These are phyloP conservation scores for Tridacna crocea DNA, from an alignment of 2,888 invertebrate species.

Conservation along the genomic window DNA sequence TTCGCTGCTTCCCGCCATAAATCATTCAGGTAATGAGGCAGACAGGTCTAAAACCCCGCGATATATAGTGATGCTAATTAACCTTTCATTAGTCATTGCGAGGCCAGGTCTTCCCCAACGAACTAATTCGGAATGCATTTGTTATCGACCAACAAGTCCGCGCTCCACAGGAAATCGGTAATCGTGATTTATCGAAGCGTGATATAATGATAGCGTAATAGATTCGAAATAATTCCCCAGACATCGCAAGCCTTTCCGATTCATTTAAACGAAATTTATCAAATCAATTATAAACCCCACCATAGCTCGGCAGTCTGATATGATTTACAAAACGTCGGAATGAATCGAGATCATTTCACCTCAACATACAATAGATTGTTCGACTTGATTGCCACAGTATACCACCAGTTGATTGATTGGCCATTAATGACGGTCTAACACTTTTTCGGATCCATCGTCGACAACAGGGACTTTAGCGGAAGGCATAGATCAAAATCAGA, in stretches of 20 bases:
- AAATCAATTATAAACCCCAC: conserved; percentile 24
- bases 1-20: conserved; percentile 1
- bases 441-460: no score
- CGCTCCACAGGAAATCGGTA: conserved; percentile 4
- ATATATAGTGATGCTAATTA: conserved; percentile 2
- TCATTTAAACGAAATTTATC: conserved; percentile 26
- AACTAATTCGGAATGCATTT: conserved; percentile 23
- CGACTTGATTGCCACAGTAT: no score
- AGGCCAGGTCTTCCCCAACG: background rate
- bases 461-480: no score
- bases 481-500: no score
- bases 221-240: conserved; percentile 24
- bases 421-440: no score
- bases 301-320: conserved; percentile 8
- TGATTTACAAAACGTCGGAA: conserved; percentile 20
- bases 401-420: no score
- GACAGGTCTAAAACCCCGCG: conserved; percentile 3
- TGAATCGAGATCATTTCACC: no score
- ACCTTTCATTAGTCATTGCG: conserved; percentile 15
- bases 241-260: conserved; percentile 21
- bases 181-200: conserved; percentile 24
- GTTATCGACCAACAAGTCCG: conserved; percentile 28
- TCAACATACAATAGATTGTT: no score
- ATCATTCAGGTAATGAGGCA: conserved; percentile 20
- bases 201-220: conserved; percentile 26